phyloP scores from a whole-genome alignment of 2,113 vertebrate genomes.

The Loxodonta africana region DNA sequence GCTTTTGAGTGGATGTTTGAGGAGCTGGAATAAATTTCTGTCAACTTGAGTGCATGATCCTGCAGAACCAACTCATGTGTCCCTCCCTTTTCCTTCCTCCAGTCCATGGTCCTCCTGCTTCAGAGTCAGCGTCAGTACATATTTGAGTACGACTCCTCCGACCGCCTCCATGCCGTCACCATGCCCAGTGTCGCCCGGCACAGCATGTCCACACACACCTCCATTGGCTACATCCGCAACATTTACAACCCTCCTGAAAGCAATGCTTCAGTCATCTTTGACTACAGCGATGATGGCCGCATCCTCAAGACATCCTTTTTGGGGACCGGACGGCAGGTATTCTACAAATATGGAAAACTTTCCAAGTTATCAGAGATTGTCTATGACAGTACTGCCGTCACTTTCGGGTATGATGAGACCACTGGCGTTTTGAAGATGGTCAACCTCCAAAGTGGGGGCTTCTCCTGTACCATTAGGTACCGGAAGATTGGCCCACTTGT shows the following conservation, averaged over 20 bases:
- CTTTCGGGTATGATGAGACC: constrained; percentile 98
- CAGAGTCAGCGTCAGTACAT: constrained; percentile 99
- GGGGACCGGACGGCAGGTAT: constrained; percentile 97
- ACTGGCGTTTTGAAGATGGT: constrained; percentile 98
- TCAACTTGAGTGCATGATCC: neutral
- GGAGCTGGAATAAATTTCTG: neutral
- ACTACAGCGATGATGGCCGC: constrained; percentile 96
- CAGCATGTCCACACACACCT: constrained; percentile 98
- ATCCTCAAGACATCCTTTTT: constrained; percentile 95
- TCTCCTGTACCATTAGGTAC: constrained; percentile 98
- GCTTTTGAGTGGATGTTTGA: neutral
- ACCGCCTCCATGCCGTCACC: constrained; percentile 96
- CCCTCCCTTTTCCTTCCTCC: constrained; percentile 59
- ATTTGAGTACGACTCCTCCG: constrained; percentile 97
- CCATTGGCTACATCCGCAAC: constrained; percentile 97
- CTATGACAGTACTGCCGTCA: constrained; percentile 97
- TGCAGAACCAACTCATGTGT: neutral
- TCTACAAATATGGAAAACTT: constrained; percentile 99
- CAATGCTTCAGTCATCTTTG: constrained; percentile 97
- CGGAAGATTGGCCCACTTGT: constrained; percentile 97
- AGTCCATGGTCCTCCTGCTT: constrained; percentile 99
- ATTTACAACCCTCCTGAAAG: constrained; percentile 98
- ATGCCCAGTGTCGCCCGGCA: constrained; percentile 99
- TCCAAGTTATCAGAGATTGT: constrained; percentile 97
- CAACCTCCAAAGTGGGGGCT: constrained; percentile 97